Evolutionary conservation across 2,797 vertebrate species (phyloP).

Genomic region (Pseudochirops cupreus): DNA sequence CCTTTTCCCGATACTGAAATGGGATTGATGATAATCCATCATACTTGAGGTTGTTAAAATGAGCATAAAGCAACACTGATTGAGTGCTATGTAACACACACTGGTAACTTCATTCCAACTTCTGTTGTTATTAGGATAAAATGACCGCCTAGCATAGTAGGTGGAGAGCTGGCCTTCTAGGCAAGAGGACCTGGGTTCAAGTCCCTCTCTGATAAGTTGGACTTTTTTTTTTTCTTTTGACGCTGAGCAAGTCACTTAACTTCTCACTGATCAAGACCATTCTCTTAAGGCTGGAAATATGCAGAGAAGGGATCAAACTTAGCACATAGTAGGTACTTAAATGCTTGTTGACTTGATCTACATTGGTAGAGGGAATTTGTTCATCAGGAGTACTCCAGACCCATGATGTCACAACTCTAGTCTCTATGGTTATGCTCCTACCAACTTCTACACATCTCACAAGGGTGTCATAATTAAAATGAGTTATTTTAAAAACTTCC

Average conservation of each 20-base stretch:
- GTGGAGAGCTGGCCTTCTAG: not conserved
- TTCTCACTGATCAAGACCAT: not conserved
- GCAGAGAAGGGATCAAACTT: not conserved
- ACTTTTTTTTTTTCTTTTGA: not conserved
- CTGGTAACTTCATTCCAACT: not conserved
- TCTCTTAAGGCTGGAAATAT: not conserved
- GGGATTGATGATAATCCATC: not conserved
- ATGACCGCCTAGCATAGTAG: not conserved
- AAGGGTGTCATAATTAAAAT: not conserved
- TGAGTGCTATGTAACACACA: not conserved
- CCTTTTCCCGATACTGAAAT: not conserved
- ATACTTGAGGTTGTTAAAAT: not conserved
- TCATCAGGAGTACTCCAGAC: not conserved
- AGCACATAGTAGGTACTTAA: not conserved
- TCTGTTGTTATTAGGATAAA: not conserved
- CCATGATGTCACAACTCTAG: not conserved
- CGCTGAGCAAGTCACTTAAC: not conserved
- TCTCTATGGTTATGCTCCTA: not conserved
- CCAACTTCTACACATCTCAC: not conserved
- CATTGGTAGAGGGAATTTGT: not conserved
- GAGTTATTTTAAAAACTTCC: not conserved
- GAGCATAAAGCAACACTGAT: not conserved
- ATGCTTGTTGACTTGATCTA: not conserved
- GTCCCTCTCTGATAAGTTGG: not conserved
- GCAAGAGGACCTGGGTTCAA: not conserved